Base-by-base conservation (phyloP, 2,888 invertebrate genomes). In the Panzeria rudis region DNA sequence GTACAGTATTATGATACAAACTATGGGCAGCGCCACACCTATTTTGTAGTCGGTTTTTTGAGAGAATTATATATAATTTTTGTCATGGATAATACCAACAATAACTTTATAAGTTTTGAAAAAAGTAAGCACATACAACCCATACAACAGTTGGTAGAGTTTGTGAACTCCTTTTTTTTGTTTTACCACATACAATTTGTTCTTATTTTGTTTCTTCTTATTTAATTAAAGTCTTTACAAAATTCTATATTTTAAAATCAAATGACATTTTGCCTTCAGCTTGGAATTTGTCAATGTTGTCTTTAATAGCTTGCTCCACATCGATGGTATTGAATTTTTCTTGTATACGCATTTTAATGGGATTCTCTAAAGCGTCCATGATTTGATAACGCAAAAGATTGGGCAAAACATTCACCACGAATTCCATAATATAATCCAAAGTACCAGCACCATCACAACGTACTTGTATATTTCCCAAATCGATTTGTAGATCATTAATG, bases 311-410 rank as follows among this genome's bases (percentile, higher is more conserved):
- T 86, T 95, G 94, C 90, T 97, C 97, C 2, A 97, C 94, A 88
- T 97, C 95, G 25, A 97, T 93, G 88, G 94, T 94, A 89, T 97
- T 94, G 54, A 97, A 92, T 62, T 92, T 92, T 88, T 96, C 95
- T 87, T 95, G 95, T 4, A 97, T 93, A 83, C 95, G 94, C 87
- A 95, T 94, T 90, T 94, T 96, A 3, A 97, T 92, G 0, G 97
- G 97, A 47, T 95, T 95, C 92, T 97, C 97, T 50, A 97, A 91
- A 0, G 97, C 96, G 89, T 97, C 96, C 95, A 97, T 96, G 83
- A 97, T 97, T 92, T 97, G 97, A 90, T 97, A 97, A 75, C 98
- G 94, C 84, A 98, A 93, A 61, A 97, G 93, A 93, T 98, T 98
- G 0, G 97, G 97, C 69, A 97, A 89, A 62, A 97, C 93, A 91